These are phyloP conservation scores for Auanema freiburgensis DNA, from an alignment of 2,888 invertebrate species.

Conservation along the genomic window DNA sequence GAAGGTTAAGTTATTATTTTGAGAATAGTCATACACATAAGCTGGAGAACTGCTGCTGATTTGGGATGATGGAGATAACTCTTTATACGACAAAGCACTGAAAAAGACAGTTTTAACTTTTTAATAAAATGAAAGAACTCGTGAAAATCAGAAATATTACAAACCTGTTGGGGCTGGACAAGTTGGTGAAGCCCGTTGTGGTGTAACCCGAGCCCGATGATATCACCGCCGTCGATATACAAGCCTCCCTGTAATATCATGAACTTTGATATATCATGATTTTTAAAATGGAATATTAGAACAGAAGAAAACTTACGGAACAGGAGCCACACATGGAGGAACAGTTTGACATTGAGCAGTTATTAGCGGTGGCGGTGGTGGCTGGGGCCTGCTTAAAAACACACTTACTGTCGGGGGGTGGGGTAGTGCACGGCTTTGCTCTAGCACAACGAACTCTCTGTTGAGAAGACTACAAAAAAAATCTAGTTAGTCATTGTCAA, in stretches of 20 bases:
- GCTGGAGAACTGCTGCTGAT: constrained; percentile 2
- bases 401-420: constrained; percentile 47
- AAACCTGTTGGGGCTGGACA: too few species aligned
- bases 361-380: constrained; percentile 46
- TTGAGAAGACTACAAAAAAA: constrained; percentile 28
- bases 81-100: constrained; percentile 5
- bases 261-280: too few species aligned
- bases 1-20: not conserved
- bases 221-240: too few species aligned
- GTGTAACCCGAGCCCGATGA: too few species aligned
- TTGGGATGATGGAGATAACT: not conserved
- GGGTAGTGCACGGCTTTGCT: constrained; percentile 25
- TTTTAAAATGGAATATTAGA: too few species aligned
- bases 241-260: too few species aligned
- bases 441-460: constrained; percentile 49
- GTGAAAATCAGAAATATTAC: too few species aligned
- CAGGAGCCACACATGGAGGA: constrained; percentile 15
- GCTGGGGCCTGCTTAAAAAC: constrained; percentile 57
- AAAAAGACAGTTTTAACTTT: not conserved
- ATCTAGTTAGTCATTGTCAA: not conserved
- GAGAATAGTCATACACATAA: not conserved
- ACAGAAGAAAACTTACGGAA: constrained; percentile 8
- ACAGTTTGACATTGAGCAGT: constrained; percentile 18
- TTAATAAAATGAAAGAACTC: too few species aligned
- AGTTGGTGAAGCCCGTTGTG: too few species aligned